Percentiles rank a stretch among this genome's conserved stretches.
These are phyloP conservation scores for Gobiocypris rarus DNA, from an alignment of 2,113 vertebrate species.

Conservation along the genomic window DNA sequence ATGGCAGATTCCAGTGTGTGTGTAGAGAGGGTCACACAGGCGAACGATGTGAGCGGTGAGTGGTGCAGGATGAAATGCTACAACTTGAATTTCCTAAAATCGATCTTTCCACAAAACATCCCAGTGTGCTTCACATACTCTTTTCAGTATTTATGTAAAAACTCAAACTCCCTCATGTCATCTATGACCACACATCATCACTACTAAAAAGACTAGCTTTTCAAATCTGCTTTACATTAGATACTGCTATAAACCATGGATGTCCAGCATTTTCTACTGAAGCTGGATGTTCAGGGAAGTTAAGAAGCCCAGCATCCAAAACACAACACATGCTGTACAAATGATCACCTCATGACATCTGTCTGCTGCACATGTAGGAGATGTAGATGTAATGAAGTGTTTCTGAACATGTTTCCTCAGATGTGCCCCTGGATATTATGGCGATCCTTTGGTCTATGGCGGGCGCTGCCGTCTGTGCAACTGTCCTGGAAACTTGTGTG, in stretches of 20 bases:
- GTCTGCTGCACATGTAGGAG: too few species aligned
- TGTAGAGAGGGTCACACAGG: constrained; percentile 89
- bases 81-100: not conserved
- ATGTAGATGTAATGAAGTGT: not conserved
- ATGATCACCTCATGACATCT: too few species aligned
- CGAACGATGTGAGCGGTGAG: constrained; percentile 85
- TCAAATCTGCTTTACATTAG: not conserved
- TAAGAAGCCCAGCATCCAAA: too few species aligned
- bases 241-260: not conserved
- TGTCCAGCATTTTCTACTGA: not conserved
- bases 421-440: constrained; percentile 92
- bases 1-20: constrained; percentile 78
- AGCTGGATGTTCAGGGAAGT: not conserved
- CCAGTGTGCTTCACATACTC: not conserved
- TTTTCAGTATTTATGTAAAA: not conserved
- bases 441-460: constrained; percentile 81
- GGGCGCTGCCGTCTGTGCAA: constrained; percentile 86
- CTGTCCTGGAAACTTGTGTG: constrained; percentile 83
- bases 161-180: not conserved
- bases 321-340: not conserved
- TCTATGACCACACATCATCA: not conserved
- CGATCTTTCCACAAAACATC: not conserved
- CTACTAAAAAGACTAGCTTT: not conserved
- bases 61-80: not conserved
- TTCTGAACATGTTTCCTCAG: constrained; percentile 65